Conservation (phyloP, 2,113 vertebrate species). For the Ceratotherium simum region DNA sequence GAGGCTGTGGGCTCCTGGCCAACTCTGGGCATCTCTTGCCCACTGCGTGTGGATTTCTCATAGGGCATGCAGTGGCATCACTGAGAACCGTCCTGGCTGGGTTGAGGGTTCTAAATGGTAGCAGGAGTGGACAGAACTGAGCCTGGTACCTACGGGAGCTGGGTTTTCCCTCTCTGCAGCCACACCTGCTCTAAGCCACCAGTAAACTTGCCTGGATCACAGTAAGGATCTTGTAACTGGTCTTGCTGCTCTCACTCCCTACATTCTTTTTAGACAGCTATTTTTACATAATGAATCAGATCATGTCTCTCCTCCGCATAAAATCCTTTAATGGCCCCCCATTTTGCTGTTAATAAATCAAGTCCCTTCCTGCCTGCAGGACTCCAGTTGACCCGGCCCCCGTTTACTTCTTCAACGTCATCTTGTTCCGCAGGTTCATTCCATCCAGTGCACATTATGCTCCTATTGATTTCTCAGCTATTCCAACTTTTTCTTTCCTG, state of each 20-base stretch:
- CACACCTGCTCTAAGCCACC: background rate
- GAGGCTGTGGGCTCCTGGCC: background rate
- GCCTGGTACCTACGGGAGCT: fast-evolving
- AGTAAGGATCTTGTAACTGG: background rate
- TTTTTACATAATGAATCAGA: conserved; percentile 12
- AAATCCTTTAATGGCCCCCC: background rate
- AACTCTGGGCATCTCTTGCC: background rate
- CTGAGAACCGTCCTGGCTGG: background rate
- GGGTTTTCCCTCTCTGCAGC: fast-evolving
- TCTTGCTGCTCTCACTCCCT: background rate
- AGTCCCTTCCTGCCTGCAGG: background rate
- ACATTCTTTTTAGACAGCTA: background rate
- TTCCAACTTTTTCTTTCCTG: background rate
- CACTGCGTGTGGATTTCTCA: background rate
- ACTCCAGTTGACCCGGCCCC: background rate
- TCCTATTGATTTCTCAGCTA: background rate
- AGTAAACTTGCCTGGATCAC: background rate
- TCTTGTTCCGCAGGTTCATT: background rate
- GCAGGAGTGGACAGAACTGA: background rate
- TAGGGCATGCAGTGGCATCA: fast-evolving
- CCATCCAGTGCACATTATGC: fast-evolving
- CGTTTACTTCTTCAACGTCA: background rate
- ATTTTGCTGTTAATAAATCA: conserved; percentile 37
- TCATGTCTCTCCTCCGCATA: background rate
- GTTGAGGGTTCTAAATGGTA: fast-evolving